A percentile compares a stretch with the other conserved stretches of the same genome.
Conservation (phyloP, 2,888 invertebrate species). For the Metallyticus violacea region DNA sequence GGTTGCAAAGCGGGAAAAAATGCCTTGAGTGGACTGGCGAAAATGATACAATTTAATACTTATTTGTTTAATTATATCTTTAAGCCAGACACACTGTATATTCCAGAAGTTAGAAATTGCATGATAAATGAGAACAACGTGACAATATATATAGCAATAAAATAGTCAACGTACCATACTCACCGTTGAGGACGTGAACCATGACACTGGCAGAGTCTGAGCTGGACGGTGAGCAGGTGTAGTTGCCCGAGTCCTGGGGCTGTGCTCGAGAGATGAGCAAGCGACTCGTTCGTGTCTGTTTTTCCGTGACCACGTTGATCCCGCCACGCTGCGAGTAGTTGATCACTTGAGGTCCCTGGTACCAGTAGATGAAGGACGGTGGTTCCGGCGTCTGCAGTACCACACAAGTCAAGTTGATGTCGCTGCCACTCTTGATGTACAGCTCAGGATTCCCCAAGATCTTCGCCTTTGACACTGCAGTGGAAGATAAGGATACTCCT, state of each 20-base stretch:
- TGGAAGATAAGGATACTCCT: constrained; percentile 2
- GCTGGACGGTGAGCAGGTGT: constrained; percentile 50
- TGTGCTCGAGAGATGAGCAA: constrained; percentile 59
- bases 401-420: constrained; percentile 88
- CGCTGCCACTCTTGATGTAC: constrained; percentile 85
- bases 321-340: constrained; percentile 58
- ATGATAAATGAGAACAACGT: neutral
- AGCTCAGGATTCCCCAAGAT: constrained; percentile 82
- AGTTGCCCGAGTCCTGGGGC: constrained; percentile 62
- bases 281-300: constrained; percentile 51
- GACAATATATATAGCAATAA: neutral
- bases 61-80: too few species aligned
- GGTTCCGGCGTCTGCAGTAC: constrained; percentile 80
- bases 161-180: constrained; percentile 33
- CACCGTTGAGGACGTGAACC: constrained; percentile 78
- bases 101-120: too few species aligned
- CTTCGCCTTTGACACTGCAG: constrained; percentile 82
- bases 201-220: constrained; percentile 78
- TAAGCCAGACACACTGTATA: too few species aligned
- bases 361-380: constrained; percentile 69
- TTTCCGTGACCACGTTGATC: constrained; percentile 54
- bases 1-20: too few species aligned
- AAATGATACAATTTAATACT: too few species aligned
- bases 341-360: constrained; percentile 55
- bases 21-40: too few species aligned